Conservation (phyloP, 1,140 invertebrate species). For the Cylas formicarius region DNA sequence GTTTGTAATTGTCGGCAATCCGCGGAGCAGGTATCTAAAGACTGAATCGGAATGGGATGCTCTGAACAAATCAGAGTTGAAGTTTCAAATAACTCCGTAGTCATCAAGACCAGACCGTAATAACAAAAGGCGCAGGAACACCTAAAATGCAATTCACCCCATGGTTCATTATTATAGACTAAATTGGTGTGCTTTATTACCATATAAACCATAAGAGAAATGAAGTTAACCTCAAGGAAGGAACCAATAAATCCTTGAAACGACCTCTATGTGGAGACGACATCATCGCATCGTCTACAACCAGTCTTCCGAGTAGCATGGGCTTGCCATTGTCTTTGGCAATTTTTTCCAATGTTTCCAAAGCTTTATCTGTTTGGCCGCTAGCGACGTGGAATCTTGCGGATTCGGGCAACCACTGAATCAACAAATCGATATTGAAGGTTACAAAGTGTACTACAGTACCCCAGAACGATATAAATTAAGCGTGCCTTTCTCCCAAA, state of each 20-base stretch:
- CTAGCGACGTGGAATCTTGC: slow-evolving; percentile 80
- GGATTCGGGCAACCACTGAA: slow-evolving; percentile 88
- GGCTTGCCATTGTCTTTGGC: slow-evolving; percentile 84
- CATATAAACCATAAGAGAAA: slow-evolving; percentile 89
- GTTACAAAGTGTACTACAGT: no score
- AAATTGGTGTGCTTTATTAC: slow-evolving; percentile 51
- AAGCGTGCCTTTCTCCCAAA: no score
- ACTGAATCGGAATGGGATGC: slow-evolving; percentile 31
- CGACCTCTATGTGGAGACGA: slow-evolving; percentile 57
- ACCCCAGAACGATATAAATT: background rate
- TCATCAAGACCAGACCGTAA: slow-evolving; percentile 92
- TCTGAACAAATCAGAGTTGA: slow-evolving; percentile 46
- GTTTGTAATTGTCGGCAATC: slow-evolving; percentile 72
- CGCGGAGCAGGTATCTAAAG: slow-evolving; percentile 53
- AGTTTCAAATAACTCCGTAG: slow-evolving; percentile 84
- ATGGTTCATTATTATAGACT: background rate
- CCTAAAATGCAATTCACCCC: slow-evolving; percentile 47
- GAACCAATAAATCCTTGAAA: slow-evolving; percentile 69
- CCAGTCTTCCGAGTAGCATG: slow-evolving; percentile 79
- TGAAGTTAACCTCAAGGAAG: slow-evolving; percentile 75
- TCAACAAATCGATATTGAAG: background rate
- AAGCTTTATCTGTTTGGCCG: slow-evolving; percentile 78
- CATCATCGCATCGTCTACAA: slow-evolving; percentile 65
- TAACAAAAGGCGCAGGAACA: slow-evolving; percentile 93
- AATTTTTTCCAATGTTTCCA: slow-evolving; percentile 71